These are phyloP conservation scores for Podocnemis expansa DNA, from an alignment of 2,113 vertebrate genomes.

Conservation along the genomic window DNA sequence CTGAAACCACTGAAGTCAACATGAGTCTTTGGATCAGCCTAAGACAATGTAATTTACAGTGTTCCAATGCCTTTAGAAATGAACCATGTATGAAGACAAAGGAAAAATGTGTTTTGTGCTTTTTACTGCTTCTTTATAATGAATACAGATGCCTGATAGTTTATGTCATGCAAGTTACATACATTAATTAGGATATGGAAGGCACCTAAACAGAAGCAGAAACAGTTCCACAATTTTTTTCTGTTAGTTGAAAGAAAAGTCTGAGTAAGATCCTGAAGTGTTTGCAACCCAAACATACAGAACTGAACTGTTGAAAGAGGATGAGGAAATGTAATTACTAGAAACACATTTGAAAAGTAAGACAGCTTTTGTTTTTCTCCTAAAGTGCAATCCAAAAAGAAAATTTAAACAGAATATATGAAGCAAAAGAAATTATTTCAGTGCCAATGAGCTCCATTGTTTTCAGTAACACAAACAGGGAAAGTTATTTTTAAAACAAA, in stretches of 20 bases:
- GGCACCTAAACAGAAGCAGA: not conserved
- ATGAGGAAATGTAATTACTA: too few species aligned
- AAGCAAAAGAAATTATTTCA: not conserved
- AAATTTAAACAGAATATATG: not conserved
- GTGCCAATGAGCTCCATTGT: not conserved
- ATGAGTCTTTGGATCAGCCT: not conserved
- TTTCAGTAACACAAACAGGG: not conserved
- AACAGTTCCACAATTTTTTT: fast-evolving
- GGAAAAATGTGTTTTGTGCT: not conserved
- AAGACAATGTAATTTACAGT: not conserved
- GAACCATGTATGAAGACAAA: not conserved
- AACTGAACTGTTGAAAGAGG: fast-evolving
- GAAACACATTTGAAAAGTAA: fast-evolving
- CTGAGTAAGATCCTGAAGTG: fast-evolving
- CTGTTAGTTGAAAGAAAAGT: not conserved
- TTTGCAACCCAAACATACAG: not conserved
- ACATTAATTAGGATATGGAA: not conserved
- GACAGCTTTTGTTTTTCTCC: not conserved
- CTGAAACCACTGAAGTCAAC: not conserved
- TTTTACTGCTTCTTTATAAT: not conserved
- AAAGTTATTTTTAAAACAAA: not conserved
- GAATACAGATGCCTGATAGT: not conserved
- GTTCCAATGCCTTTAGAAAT: not conserved
- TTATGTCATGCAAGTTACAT: not conserved
- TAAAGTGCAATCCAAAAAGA: not conserved